Base-by-base conservation (phyloP, 2,113 vertebrate genomes). In the Nothobranchius furzeri region DNA sequence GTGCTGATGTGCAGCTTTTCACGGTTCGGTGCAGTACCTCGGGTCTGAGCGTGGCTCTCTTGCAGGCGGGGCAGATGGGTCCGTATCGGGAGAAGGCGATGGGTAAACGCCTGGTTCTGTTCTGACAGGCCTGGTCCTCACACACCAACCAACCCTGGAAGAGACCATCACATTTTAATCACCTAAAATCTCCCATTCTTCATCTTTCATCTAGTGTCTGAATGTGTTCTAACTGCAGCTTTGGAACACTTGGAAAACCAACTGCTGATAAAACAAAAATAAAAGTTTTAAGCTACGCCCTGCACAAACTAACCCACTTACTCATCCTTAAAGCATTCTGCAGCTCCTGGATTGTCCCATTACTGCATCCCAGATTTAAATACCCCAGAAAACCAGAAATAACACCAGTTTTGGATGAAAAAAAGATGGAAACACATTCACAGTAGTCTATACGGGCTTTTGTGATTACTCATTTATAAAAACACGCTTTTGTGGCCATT, bases 41-140 rank as follows among this genome's bases (percentile, higher is more conserved):
- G 9, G 94, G 94, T 72, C 90, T 91, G 78, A 99, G 91, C 0
- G 93, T 90, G 25, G 95, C 94, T 70, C 95, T 94, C 87, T 76
- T 88, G 86, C 98, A 99, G 76, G 91, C 91, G 10, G 94, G 95
- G 91, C 98, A 98, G 69, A 96, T 85, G 40, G 97, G 96, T 17
- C 96, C 97, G 4, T 89, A 92, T 30, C 94, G 92, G 25, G 94
- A 97, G 84, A 98, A 98, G 15, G 88, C 92, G 60, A 97, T 83
- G 2, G 97, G 95, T 74, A 98, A 83, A 13, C 92, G 94, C 14
- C 94, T 94, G 64, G 92, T 97, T 76, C 95, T 91, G 84, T 95
- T 94, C 79, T 88, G 93, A 85, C 98, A 99, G 2, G 96, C 91
- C 80, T 93, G 95, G 69, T 99, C 98, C 83, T 99, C 98, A n/a